phyloP scores from a whole-genome alignment of 2,888 invertebrate species.

The Sisyra nigra region DNA sequence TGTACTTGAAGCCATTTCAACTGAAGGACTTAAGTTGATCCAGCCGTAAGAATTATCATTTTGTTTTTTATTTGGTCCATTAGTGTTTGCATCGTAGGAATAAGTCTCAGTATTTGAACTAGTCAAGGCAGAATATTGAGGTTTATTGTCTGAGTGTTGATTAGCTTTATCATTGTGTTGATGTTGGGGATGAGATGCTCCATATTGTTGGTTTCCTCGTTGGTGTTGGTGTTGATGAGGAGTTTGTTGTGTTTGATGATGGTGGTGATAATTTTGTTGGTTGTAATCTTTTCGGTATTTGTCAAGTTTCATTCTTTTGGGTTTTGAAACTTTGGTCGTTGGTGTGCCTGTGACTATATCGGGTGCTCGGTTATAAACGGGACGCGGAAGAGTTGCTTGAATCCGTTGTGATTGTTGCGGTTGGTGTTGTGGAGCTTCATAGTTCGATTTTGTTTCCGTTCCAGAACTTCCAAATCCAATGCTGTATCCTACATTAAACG shows the following conservation, averaged over 20 bases:
- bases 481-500: constrained; percentile 22
- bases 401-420: neutral
- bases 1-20: constrained; percentile 18
- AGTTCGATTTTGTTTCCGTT: constrained; percentile 4
- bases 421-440: constrained; percentile 3
- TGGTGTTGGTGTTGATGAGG: neutral
- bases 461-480: constrained; percentile 17
- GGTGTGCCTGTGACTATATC: constrained; percentile 18
- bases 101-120: neutral
- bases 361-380: constrained; percentile 9
- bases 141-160: neutral
- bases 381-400: neutral
- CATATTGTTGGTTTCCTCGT: neutral
- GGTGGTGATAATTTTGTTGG: neutral
- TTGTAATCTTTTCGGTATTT: constrained; percentile 9
- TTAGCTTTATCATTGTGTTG: neutral
- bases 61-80: constrained; percentile 16
- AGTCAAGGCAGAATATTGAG: neutral
- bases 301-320: constrained; percentile 7
- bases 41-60: constrained; percentile 13
- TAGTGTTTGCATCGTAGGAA: constrained; percentile 6
- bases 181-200: neutral
- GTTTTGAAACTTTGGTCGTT: constrained; percentile 17
- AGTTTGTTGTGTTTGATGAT: neutral
- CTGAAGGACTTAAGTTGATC: constrained; percentile 19